Percentiles rank a stretch among this genome's conserved stretches.
phyloP scores from a whole-genome alignment of 2,797 vertebrate genomes.

The Tiaroga cobitis region DNA sequence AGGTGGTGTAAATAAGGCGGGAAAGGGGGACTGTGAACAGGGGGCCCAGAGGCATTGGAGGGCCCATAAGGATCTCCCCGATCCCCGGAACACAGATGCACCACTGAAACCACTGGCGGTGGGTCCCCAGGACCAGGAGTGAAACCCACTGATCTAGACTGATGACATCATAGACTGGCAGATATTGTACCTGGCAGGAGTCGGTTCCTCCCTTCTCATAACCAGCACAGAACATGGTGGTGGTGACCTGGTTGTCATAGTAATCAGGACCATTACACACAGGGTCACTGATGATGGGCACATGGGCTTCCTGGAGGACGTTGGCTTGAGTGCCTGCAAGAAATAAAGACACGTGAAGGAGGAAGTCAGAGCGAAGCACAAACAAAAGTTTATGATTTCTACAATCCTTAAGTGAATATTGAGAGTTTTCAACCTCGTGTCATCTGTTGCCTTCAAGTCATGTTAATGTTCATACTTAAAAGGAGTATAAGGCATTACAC shows the following conservation, averaged over 20 bases:
- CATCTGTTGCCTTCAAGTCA: background rate
- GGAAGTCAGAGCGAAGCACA: background rate
- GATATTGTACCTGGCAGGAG: slow-evolving; percentile 85
- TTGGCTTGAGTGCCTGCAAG: slow-evolving; percentile 82
- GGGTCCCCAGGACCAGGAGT: background rate
- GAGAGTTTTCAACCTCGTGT: background rate
- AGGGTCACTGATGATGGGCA: slow-evolving; percentile 87
- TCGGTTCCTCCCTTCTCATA: slow-evolving; percentile 89
- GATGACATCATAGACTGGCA: background rate
- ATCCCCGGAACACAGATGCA: no score
- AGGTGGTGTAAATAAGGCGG: no score
- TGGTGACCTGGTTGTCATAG: slow-evolving; percentile 90
- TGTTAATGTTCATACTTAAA: background rate
- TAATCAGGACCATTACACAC: slow-evolving; percentile 88
- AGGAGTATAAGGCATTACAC: background rate
- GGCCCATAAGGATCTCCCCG: no score
- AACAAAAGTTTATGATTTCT: background rate
- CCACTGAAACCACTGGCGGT: background rate
- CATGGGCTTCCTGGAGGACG: slow-evolving; percentile 85
- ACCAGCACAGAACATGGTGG: slow-evolving; percentile 93
- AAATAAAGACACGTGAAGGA: background rate
- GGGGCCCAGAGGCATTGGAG: no score
- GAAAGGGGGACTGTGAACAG: no score
- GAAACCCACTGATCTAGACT: background rate
- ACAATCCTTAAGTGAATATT: background rate